Percentiles rank a stretch among this genome's conserved stretches.
Evolutionary conservation across 2,113 vertebrate genomes (phyloP).

Genomic region (Leptocoma aspasia): DNA sequence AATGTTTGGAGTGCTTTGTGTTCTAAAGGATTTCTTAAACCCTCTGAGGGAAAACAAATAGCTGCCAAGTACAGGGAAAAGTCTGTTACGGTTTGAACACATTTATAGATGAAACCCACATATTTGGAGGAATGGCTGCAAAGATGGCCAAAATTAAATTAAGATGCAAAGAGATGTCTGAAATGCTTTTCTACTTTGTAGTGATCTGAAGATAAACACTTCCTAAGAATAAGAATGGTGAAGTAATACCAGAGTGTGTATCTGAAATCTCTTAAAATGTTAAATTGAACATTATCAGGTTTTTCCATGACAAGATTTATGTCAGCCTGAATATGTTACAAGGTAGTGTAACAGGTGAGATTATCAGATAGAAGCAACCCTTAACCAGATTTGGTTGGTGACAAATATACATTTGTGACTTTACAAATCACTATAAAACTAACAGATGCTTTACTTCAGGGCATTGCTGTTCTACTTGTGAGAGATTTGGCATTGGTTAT

Average conservation of each 20-base stretch:
- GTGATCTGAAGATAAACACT: neutral
- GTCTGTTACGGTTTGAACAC: fast-evolving
- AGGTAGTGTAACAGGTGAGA: neutral
- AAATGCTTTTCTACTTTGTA: neutral
- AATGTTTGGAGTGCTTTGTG: neutral
- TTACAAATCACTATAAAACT: neutral
- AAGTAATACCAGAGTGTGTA: neutral
- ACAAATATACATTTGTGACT: neutral
- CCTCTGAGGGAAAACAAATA: neutral
- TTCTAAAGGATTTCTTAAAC: neutral
- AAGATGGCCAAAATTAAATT: neutral
- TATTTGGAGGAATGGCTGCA: neutral
- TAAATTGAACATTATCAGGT: neutral
- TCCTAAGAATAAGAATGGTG: neutral
- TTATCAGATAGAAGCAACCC: neutral
- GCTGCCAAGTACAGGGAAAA: neutral
- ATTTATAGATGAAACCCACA: neutral
- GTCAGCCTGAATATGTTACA: neutral
- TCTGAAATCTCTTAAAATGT: neutral
- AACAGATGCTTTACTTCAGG: neutral
- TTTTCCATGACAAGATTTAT: neutral
- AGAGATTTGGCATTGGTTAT: neutral
- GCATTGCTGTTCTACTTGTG: neutral
- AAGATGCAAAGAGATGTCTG: neutral
- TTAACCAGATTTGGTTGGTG: neutral